Conservation (phyloP, 2,797 vertebrate genomes). For the Anolis apletophallus region DNA sequence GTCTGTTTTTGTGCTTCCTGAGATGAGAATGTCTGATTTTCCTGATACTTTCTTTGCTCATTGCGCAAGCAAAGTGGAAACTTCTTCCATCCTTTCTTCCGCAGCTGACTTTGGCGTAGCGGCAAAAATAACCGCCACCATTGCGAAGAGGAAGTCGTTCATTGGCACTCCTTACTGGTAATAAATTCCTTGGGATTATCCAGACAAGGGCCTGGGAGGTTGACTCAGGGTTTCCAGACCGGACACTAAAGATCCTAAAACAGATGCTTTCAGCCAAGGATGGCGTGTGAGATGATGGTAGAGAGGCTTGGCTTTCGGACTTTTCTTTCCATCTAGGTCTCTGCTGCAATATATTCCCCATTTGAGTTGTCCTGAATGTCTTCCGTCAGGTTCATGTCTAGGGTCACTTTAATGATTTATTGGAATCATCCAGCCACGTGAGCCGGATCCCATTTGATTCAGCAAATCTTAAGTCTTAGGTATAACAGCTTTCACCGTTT, state of each 20-base stretch:
- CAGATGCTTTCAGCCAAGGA: background rate
- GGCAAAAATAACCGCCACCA: constrained; percentile 98
- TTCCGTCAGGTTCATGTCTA: background rate
- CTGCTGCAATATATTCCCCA: background rate
- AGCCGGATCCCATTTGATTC: background rate
- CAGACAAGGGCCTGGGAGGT: background rate
- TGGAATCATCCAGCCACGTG: background rate
- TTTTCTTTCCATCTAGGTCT: background rate
- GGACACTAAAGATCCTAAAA: constrained; percentile 6
- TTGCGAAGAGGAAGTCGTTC: constrained; percentile 98
- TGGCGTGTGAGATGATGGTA: background rate
- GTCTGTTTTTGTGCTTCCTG: too few relatives aligned
- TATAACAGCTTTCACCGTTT: background rate
- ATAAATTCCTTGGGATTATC: constrained; percentile 58
- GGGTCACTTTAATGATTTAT: background rate
- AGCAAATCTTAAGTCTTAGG: too few relatives aligned
- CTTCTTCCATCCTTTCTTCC: constrained; percentile 43
- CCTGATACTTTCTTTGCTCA: background rate
- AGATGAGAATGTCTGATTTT: background rate
- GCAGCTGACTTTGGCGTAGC: constrained; percentile 98
- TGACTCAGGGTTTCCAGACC: background rate
- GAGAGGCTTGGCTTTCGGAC: background rate
- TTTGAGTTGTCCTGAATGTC: background rate
- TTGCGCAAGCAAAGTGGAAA: background rate
- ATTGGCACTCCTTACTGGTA: constrained; percentile 99